phyloP scores from a whole-genome alignment of 2,113 vertebrate genomes.

The Paramormyrops kingsleyae region DNA sequence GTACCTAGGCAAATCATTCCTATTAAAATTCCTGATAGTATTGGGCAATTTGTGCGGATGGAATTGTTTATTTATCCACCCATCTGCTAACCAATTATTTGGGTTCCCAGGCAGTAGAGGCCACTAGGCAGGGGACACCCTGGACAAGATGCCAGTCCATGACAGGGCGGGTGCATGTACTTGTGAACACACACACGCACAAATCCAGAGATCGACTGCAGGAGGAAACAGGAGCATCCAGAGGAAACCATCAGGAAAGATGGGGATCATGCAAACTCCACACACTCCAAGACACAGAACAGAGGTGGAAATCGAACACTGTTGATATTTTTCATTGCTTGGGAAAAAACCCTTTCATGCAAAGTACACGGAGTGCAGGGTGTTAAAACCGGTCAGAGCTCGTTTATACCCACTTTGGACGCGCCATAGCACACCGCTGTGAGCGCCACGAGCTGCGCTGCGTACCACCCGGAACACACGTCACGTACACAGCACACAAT shows the following conservation, averaged over 20 bases:
- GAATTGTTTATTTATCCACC: background rate
- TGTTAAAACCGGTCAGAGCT: too few relatives aligned
- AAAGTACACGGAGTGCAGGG: too few relatives aligned
- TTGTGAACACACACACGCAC: too few relatives aligned
- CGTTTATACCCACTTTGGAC: too few relatives aligned
- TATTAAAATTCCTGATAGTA: background rate
- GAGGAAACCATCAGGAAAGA: background rate
- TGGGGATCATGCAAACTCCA: background rate
- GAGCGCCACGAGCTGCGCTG: too few relatives aligned
- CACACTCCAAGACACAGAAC: background rate
- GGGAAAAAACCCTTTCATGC: background rate
- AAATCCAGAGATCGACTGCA: background rate
- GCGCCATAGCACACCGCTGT: too few relatives aligned
- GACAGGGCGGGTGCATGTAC: background rate
- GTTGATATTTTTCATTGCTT: background rate
- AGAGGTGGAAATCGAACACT: background rate
- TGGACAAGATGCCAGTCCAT: background rate
- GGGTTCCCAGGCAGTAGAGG: background rate
- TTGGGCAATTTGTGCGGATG: background rate
- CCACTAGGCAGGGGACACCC: background rate
- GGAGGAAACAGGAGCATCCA: background rate
- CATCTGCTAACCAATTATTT: background rate
- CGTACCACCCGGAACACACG: too few relatives aligned
- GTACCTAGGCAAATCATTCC: background rate
- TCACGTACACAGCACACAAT: too few relatives aligned